Base-by-base conservation (phyloP, 1,140 invertebrate species). In the Drosophila repletoides region DNA sequence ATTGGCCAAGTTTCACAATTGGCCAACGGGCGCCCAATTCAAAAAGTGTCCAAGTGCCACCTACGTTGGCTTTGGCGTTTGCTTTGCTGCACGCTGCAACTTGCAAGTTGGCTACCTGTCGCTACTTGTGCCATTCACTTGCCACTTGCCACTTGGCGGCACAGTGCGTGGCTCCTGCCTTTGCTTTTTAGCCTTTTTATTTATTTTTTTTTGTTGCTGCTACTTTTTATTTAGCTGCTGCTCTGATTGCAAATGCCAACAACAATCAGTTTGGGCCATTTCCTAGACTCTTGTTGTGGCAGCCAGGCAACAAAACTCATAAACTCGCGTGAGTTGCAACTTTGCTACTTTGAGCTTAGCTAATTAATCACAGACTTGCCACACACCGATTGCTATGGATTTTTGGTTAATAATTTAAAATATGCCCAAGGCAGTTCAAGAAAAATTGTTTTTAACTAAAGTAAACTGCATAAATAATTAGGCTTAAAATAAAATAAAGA, bases 161-260 rank as follows among this genome's bases (percentile, higher is more conserved):
- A 33, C 76, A 70, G 64, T 79, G 71, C 76, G 76, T 79, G 66
- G 67, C 43, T 33, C 38, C 61, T 48, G 29, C 22, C 36, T 40
- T 22, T 40, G 53, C 46, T 49, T 68, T 67, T 60, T 34, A n/a
- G n/a, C n/a, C n/a, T n/a, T n/a, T n/a, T n/a, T n/a, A n/a, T n/a
- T n/a, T n/a, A n/a, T n/a, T n/a, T n/a, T n/a, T n/a, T n/a, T n/a
- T n/a, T n/a, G n/a, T n/a, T n/a, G n/a, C n/a, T n/a, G n/a, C n/a
- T n/a, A n/a, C n/a, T n/a, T n/a, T n/a, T n/a, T n/a, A n/a, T n/a
- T n/a, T n/a, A n/a, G 17, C 28, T 31, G 10, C 26, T 61, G 63
- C 74, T 65, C 70, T 76, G 72, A 81, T 83, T 81, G 72, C 64
- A 55, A 83, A 48, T 83, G 76, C 59, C 71, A 79, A 22, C 33